phyloP scores from a whole-genome alignment of 2,888 invertebrate genomes.

The Anthophora plumipes region DNA sequence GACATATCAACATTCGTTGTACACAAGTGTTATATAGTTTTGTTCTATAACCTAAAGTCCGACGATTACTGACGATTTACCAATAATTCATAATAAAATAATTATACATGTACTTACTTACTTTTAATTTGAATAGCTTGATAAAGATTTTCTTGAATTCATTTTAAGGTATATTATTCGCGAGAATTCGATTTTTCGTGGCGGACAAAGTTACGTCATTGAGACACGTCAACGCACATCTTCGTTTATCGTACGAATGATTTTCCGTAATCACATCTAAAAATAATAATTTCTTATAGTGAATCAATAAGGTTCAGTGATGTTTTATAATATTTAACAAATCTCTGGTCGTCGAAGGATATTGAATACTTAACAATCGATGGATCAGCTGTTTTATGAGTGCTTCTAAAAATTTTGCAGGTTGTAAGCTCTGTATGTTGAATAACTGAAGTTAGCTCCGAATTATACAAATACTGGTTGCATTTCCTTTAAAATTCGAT shows the following conservation, averaged over 20 bases:
- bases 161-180: conserved; percentile 40
- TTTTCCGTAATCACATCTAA: conserved; percentile 15
- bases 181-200: conserved; percentile 41
- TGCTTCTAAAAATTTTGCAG: conserved; percentile 20
- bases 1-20: conserved; percentile 23
- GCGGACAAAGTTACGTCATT: conserved; percentile 74
- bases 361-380: conserved; percentile 23
- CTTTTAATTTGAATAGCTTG: conserved; percentile 42
- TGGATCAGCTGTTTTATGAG: conserved; percentile 48
- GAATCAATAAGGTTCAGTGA: not conserved
- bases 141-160: conserved; percentile 27
- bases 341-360: not conserved
- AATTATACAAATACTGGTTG: conserved; percentile 14
- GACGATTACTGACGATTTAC: too few relatives aligned
- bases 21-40: not conserved
- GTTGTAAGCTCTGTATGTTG: not conserved
- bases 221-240: conserved; percentile 78
- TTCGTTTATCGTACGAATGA: conserved; percentile 46
- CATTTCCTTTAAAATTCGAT: not conserved
- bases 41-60: conserved; percentile 43
- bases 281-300: conserved; percentile 19
- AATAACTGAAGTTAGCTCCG: conserved; percentile 40
- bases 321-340: not conserved
- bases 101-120: conserved; percentile 18
- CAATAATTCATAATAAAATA: not conserved